Conservation (phyloP, 35 echinoderm and acorn worm species). For the Eucidaris tribuloides region DNA sequence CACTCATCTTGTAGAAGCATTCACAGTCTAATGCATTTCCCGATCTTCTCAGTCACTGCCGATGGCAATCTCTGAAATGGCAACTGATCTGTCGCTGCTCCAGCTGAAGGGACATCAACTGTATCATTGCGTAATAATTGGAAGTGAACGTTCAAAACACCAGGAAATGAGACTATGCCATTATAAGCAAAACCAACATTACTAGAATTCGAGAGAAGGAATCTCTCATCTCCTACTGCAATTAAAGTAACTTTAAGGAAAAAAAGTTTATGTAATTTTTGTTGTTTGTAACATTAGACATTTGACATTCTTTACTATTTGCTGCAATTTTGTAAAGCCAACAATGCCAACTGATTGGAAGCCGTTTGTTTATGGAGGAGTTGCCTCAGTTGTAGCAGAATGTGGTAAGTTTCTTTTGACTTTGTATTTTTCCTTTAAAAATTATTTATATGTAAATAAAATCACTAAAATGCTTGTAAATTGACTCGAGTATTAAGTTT, state of each 20-base stretch:
- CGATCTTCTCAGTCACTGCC: no score
- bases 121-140: neutral
- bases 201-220: neutral
- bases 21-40: no score
- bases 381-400: slow-evolving; percentile 87
- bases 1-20: no score
- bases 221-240: neutral
- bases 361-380: slow-evolving; percentile 94
- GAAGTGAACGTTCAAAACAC: slow-evolving; percentile 10
- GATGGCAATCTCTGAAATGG: no score
- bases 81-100: neutral
- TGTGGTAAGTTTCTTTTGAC: slow-evolving; percentile 94
- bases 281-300: neutral
- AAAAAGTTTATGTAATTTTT: neutral
- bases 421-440: no score
- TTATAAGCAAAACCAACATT: neutral
- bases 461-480: no score
- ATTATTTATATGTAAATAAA: no score
- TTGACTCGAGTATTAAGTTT: no score
- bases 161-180: neutral
- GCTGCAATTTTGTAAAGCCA: neutral
- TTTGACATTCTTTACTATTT: neutral
- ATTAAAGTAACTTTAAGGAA: neutral
- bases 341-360: slow-evolving; percentile 62
- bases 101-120: neutral